Percentiles rank a stretch among this genome's conserved stretches.
Evolutionary conservation across 2,888 invertebrate genomes (phyloP).

Genomic region (Galerucella calmariensis): DNA sequence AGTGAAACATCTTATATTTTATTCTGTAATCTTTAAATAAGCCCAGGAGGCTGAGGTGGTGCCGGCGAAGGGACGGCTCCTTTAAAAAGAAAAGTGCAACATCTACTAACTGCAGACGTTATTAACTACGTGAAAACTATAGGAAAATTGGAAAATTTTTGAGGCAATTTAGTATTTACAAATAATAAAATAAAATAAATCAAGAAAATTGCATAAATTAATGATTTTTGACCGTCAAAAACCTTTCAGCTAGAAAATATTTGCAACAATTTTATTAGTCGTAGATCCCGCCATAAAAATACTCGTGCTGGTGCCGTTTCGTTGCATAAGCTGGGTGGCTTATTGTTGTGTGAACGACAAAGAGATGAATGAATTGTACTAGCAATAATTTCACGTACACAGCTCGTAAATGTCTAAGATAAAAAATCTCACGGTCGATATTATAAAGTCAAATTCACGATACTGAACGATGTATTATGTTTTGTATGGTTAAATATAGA

Average conservation of each 20-base stretch:
- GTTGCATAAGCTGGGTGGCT: conserved; percentile 9
- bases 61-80: too few relatives aligned
- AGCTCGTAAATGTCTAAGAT: conserved; percentile 18
- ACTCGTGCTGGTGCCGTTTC: background rate
- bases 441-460: conserved; percentile 28
- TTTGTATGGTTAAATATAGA: background rate
- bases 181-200: too few relatives aligned
- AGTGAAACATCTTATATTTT: too few relatives aligned
- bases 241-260: background rate
- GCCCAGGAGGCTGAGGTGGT: too few relatives aligned
- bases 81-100: too few relatives aligned
- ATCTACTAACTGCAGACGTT: too few relatives aligned
- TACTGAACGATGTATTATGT: conserved; percentile 8
- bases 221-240: too few relatives aligned
- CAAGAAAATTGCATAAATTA: too few relatives aligned
- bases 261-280: background rate
- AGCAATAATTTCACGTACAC: conserved; percentile 23
- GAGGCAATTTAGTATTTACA: too few relatives aligned
- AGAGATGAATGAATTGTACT: conserved; percentile 22
- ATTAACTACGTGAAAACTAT: too few relatives aligned
- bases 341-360: conserved; percentile 17
- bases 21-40: too few relatives aligned
- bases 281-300: background rate
- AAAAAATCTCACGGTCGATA: conserved; percentile 25
- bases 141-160: too few relatives aligned